Evolutionary conservation across 1,140 invertebrate species (phyloP), one percentile per base, ranked within the genome.

Genomic region (Bombus breviceps): DNA sequence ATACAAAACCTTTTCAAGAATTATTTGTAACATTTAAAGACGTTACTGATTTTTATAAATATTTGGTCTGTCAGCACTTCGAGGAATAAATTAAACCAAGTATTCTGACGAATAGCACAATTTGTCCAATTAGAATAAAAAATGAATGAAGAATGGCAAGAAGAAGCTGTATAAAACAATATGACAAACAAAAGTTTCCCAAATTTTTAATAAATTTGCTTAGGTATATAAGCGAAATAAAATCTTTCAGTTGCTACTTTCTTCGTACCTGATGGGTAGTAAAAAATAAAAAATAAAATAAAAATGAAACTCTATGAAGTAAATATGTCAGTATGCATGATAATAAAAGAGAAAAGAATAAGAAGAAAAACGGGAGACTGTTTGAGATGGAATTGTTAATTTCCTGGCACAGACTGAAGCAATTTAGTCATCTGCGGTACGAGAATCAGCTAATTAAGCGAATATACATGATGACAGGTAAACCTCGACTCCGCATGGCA

Each of bases 401-500:
- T 79, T 34, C 25, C 32, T 68, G 25, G 25, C 22, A 43, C 41
- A 37, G 32, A 10, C 32, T 25, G 18, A 68, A 28, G 77, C 62
- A 68, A 79, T 79, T 79, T 79, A 79, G 28, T 72, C 79, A 81
- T 69, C 79, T 39, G 62, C 34, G 79, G 68, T 72, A 59, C 79
- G 66, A 71, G 79, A 81, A 32, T 59, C 47, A 43, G 66, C 68
- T 81, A 81, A 81, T 81, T 81, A 81, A 81, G 79, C 79, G 53
- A 72, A 34, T 43, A 71, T 73, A 72, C 79, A 62, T n/a, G 79
- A 81, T 71, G 53, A 71, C 79, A 71, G 79, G 68, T 81, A 81
- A 81, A 81, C 68, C 68, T 39, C 47, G 47, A 72, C 34, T 43
- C 43, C 47, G 43, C 79, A 73, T 81, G 79, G n/a, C 77, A 79